Percentiles rank a stretch among this genome's conserved stretches.
Evolutionary conservation across 2,888 invertebrate species (phyloP).

Genomic region (Spisula solida): DNA sequence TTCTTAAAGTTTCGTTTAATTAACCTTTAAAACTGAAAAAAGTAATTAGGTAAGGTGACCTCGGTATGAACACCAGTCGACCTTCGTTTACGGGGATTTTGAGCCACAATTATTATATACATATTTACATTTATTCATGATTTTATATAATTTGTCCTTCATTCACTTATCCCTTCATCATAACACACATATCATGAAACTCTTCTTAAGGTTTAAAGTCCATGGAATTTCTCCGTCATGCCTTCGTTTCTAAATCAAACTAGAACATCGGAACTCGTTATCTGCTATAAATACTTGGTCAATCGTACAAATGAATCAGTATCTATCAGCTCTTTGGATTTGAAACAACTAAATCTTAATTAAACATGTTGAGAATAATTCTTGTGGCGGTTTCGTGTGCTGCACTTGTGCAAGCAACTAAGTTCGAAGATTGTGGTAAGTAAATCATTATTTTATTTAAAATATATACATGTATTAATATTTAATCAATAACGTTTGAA

Average conservation of each 20-base stretch:
- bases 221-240: neutral
- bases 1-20: no score
- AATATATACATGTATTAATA: no score
- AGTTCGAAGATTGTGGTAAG: conserved; percentile 19
- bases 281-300: neutral
- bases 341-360: neutral
- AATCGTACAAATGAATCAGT: neutral
- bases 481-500: no score
- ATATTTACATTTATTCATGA: no score
- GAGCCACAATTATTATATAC: no score
- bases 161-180: no score
- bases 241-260: neutral
- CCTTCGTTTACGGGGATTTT: no score
- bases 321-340: neutral
- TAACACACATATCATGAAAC: no score
- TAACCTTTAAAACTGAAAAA: no score
- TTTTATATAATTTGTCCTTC: no score
- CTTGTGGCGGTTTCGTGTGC: neutral
- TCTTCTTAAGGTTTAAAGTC: neutral
- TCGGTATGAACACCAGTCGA: no score
- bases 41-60: no score
- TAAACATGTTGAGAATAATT: conserved; percentile 23
- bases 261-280: neutral
- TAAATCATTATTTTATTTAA: neutral
- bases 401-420: neutral